Evolutionary conservation across 1,140 invertebrate genomes (phyloP).

Genomic region (Goniozus legneri): DNA sequence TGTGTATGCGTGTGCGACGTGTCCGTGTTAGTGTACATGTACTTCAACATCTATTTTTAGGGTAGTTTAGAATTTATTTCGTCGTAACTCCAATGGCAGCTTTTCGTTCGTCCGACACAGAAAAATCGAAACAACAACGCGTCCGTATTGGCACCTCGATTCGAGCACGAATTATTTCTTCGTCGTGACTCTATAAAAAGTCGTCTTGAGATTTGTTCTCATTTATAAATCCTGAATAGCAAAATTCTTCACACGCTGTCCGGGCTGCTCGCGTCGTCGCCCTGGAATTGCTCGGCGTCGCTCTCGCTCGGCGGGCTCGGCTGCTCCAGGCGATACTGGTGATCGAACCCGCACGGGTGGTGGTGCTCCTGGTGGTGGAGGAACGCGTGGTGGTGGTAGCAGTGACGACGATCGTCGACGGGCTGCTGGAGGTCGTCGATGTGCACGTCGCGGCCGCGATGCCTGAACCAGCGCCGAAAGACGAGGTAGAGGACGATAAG

Average conservation of each 20-base stretch:
- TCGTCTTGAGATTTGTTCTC: neutral
- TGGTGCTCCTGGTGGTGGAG: slow-evolving; percentile 33
- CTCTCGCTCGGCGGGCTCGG: slow-evolving; percentile 43
- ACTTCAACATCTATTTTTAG: slow-evolving; percentile 17
- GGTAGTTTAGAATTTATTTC: slow-evolving; percentile 50
- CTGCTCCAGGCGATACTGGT: slow-evolving; percentile 35
- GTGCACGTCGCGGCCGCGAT: slow-evolving; percentile 32
- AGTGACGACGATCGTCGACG: slow-evolving; percentile 42
- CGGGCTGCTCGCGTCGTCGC: slow-evolving; percentile 35
- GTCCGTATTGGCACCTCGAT: neutral
- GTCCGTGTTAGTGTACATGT: too few species aligned
- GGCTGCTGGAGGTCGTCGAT: slow-evolving; percentile 41
- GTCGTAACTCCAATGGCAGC: slow-evolving; percentile 46
- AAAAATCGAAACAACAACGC: slow-evolving; percentile 10
- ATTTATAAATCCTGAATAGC: neutral
- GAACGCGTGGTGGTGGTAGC: slow-evolving; percentile 45
- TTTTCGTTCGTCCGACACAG: slow-evolving; percentile 29
- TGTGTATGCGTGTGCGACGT: neutral
- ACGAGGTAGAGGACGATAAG: slow-evolving; percentile 40
- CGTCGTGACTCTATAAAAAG: neutral
- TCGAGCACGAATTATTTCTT: neutral
- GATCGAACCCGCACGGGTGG: slow-evolving; percentile 32
- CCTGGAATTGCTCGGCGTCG: slow-evolving; percentile 32
- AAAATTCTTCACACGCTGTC: slow-evolving; percentile 38
- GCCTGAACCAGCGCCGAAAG: slow-evolving; percentile 42